Conservation (phyloP, 2,888 invertebrate genomes). For the Eupithecia exiguata region DNA sequence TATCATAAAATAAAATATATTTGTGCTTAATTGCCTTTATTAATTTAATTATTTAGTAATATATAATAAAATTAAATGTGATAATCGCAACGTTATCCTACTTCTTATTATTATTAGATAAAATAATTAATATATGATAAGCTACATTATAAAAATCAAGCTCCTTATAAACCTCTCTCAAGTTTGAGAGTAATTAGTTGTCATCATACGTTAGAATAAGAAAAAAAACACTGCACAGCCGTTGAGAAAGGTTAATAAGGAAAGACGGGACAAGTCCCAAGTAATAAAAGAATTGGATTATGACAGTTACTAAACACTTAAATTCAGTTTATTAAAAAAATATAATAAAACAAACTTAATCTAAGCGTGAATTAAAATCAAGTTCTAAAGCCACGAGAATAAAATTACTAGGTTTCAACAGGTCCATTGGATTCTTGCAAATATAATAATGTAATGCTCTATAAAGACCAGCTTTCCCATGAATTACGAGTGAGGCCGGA, state of each 20-base stretch:
- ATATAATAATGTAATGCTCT: too few relatives aligned
- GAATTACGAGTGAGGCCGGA: too few relatives aligned
- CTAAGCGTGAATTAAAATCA: background rate
- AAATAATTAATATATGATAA: background rate
- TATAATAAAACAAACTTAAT: background rate
- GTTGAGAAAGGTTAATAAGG: background rate
- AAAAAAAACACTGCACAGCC: background rate
- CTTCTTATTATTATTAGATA: background rate
- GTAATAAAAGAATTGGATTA: background rate
- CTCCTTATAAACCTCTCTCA: background rate
- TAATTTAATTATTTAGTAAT: background rate
- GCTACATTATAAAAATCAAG: background rate
- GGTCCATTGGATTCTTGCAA: too few relatives aligned
- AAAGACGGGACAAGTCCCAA: background rate
- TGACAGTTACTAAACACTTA: background rate
- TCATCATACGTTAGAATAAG: background rate
- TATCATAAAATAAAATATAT: background rate
- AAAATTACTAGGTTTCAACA: too few relatives aligned
- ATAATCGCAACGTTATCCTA: background rate
- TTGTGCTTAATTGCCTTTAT: background rate
- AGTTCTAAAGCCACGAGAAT: too few relatives aligned
- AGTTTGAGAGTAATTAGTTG: background rate
- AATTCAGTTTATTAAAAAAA: background rate
- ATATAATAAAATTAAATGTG: background rate
- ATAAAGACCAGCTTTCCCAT: too few relatives aligned